Conservation (phyloP, 2,888 invertebrate species). For the Amorpha juglandis region DNA sequence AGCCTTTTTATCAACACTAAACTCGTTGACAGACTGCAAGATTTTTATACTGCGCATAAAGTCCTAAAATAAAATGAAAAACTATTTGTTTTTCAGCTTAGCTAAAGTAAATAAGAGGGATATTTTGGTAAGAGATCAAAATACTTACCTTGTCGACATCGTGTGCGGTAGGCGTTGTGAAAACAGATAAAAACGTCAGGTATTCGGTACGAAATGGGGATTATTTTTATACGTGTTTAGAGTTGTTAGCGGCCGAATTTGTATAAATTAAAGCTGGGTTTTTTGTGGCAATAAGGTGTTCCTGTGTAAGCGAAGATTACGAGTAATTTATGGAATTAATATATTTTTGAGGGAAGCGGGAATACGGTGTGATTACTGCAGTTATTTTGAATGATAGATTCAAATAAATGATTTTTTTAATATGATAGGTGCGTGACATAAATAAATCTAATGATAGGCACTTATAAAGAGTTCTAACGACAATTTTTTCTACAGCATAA, state of each 20-base stretch:
- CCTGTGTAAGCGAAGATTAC: conserved; percentile 1
- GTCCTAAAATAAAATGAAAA: conserved; percentile 23
- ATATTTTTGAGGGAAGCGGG: too few species aligned
- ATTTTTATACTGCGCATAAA: conserved; percentile 1
- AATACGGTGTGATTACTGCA: too few species aligned
- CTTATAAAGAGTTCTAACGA: too few species aligned
- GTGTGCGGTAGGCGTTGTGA: conserved; percentile 48
- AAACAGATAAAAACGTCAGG: conserved; percentile 39
- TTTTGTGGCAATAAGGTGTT: conserved; percentile 10
- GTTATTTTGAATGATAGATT: too few species aligned
- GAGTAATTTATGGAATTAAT: not conserved
- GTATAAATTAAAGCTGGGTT: not conserved
- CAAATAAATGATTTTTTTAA: too few species aligned
- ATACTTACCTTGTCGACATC: conserved; percentile 44
- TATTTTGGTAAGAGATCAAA: conserved; percentile 49
- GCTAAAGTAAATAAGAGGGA: conserved; percentile 42
- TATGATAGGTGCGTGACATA: too few species aligned
- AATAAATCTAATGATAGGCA: too few species aligned
- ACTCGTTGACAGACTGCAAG: not conserved
- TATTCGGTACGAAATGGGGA: conserved; percentile 11
- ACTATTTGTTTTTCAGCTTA: conserved; percentile 46
- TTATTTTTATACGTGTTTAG: conserved; percentile 21
- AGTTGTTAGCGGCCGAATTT: conserved; percentile 12
- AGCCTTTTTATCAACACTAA: not conserved
- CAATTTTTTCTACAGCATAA: too few species aligned